These are phyloP conservation scores for Lepidocyrtoides sp. DNA, from an alignment of 2,888 invertebrate genomes.

Conservation along the genomic window DNA sequence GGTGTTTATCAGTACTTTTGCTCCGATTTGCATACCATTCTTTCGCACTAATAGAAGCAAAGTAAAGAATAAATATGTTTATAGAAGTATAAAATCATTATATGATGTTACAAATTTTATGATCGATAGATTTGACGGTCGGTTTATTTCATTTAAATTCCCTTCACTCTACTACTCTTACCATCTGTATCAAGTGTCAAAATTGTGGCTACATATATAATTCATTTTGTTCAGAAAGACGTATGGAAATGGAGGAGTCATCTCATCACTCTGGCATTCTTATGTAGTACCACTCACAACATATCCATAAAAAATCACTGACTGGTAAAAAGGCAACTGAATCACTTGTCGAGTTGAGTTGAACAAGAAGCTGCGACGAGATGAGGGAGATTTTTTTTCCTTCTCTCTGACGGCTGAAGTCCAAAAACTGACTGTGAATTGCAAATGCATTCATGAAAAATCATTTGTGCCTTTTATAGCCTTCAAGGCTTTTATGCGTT, in stretches of 20 bases:
- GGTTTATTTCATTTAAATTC: not conserved
- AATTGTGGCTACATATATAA: not conserved
- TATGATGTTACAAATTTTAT: no score
- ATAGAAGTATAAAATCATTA: not conserved
- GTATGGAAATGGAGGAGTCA: not conserved
- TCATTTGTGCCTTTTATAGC: constrained; percentile 68
- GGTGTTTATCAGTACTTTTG: not conserved
- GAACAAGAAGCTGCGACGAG: not conserved
- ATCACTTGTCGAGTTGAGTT: constrained; percentile 32
- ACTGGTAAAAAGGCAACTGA: constrained; percentile 28
- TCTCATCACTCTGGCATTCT: not conserved
- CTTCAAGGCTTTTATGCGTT: constrained; percentile 66
- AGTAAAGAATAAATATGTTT: not conserved
- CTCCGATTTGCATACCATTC: not conserved
- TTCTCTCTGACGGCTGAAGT: not conserved
- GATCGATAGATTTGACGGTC: not conserved
- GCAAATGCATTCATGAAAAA: constrained; percentile 74
- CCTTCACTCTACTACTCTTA: not conserved
- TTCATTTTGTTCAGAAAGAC: not conserved
- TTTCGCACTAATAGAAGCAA: constrained; percentile 11
- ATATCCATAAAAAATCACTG: constrained; percentile 13
- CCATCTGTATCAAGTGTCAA: not conserved
- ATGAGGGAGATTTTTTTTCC: not conserved
- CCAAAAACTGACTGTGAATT: constrained; percentile 50
- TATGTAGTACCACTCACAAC: not conserved